phyloP scores from a whole-genome alignment of 2,888 invertebrate species.

The Cantharis rufa region DNA sequence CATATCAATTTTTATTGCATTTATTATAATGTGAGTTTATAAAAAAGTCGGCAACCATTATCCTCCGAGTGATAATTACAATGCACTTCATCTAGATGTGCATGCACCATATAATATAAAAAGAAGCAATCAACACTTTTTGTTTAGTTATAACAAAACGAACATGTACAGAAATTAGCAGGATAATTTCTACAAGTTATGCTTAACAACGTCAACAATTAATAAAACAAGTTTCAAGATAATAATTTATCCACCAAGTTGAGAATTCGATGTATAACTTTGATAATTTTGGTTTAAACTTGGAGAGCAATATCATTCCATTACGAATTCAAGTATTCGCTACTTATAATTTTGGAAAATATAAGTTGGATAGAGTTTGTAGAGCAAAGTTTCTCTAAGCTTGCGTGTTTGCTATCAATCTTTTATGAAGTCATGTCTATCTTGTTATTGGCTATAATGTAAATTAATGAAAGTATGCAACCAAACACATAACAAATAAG shows the following conservation, averaged over 20 bases:
- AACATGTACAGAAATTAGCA: slow-evolving; percentile 15
- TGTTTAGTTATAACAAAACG: slow-evolving; percentile 13
- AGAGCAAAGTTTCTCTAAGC: neutral
- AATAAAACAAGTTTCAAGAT: slow-evolving; percentile 12
- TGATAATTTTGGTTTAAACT: neutral
- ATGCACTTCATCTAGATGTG: slow-evolving; percentile 18
- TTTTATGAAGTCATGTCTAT: neutral
- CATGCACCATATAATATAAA: slow-evolving; percentile 18
- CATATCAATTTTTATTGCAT: neutral
- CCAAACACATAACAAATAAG: neutral
- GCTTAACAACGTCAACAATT: slow-evolving; percentile 21
- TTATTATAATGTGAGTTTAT: neutral
- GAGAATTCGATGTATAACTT: neutral
- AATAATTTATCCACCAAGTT: neutral
- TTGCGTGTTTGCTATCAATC: neutral
- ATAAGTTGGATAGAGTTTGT: neutral
- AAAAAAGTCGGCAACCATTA: slow-evolving; percentile 4
- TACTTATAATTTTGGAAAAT: neutral
- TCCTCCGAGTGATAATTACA: slow-evolving; percentile 15
- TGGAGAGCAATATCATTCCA: neutral
- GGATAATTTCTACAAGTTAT: slow-evolving; percentile 24
- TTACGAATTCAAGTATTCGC: neutral
- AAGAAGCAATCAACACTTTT: slow-evolving; percentile 9
- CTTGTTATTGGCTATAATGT: neutral
- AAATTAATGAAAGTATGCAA: neutral